Base-by-base conservation (phyloP, 2,888 invertebrate species). In the Apamea monoglypha region DNA sequence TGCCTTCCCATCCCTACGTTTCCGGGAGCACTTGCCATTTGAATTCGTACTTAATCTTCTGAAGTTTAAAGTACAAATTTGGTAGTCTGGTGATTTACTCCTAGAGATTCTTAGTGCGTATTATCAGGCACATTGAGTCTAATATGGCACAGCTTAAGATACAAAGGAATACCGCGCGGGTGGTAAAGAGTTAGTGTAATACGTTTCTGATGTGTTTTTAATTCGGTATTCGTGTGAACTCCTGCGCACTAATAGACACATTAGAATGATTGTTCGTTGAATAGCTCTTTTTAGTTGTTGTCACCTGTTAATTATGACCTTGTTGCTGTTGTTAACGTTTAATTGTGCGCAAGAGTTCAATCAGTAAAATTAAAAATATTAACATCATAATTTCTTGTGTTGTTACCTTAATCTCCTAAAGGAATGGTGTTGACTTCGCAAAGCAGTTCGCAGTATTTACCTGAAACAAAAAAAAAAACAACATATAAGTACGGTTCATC, bases 171-270 rank as follows among this genome's bases (percentile, higher is more conserved):
- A 81, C 90, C 84, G 87, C 87, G 87, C 92, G 91, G 95, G 95
- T 94, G 95, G 95, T 86, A 92, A 93, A 93, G 95, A 94, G 94
- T 95, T 93, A 91, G 91, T 93, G 91, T 96, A 96, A 96, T 96
- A 95, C 92, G 94, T 95, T 96, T 95, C 91, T 96, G 96, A 96
- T 95, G 96, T 91, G 92, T 95, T 96, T 96, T 96, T 96, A 96
- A 96, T 96, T 95, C 94, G 91, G 92, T 86, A 90, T 92, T 93
- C 95, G 96, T 96, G 96, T 96, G 96, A 96, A 94, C 95, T 95
- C 95, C 91, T 92, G 94, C 95, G 95, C 95, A 94, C 90, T 94
- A 94, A 96, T 95, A 94, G 94, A 95, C 94, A 95, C 95, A 95
- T 95, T 95, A 95, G 83, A 81, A 76, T 89, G 85, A 91, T 89